Conservation (phyloP, 2,888 invertebrate genomes). For the Marronus borbonicus region DNA sequence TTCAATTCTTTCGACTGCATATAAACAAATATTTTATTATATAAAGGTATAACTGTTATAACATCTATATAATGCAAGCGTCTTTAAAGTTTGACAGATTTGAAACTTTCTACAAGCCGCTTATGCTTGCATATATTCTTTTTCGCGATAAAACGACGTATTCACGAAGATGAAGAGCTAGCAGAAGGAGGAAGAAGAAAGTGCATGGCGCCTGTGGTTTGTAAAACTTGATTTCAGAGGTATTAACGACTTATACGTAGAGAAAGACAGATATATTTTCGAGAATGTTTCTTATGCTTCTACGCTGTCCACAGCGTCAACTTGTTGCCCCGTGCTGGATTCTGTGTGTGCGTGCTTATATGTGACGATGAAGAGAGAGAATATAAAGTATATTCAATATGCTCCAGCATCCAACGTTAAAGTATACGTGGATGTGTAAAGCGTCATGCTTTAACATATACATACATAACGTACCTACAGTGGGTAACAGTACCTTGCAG, state of each 20-base stretch:
- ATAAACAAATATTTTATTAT: too few relatives aligned
- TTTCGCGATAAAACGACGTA: too few relatives aligned
- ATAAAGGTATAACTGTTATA: too few relatives aligned
- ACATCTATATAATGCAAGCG: too few relatives aligned
- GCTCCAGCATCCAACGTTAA: background rate
- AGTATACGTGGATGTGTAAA: background rate
- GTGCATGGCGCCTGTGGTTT: constrained; percentile 38
- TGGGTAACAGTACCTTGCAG: constrained; percentile 10
- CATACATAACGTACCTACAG: background rate
- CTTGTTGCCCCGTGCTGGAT: background rate
- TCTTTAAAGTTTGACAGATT: too few relatives aligned
- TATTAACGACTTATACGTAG: background rate
- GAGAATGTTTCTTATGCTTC: background rate
- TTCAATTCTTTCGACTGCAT: too few relatives aligned
- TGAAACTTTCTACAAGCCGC: too few relatives aligned
- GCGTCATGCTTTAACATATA: background rate
- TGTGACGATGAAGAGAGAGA: background rate
- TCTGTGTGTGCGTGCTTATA: background rate
- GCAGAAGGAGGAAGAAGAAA: constrained; percentile 3
- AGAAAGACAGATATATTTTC: background rate
- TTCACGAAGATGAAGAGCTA: too few relatives aligned
- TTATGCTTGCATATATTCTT: too few relatives aligned
- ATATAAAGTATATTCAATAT: constrained; percentile 10
- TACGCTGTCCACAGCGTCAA: background rate
- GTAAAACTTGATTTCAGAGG: constrained; percentile 34